Evolutionary conservation across 2,113 vertebrate species (phyloP), one percentile per base, ranked within the genome.

Genomic region (Phaethon lepturus): DNA sequence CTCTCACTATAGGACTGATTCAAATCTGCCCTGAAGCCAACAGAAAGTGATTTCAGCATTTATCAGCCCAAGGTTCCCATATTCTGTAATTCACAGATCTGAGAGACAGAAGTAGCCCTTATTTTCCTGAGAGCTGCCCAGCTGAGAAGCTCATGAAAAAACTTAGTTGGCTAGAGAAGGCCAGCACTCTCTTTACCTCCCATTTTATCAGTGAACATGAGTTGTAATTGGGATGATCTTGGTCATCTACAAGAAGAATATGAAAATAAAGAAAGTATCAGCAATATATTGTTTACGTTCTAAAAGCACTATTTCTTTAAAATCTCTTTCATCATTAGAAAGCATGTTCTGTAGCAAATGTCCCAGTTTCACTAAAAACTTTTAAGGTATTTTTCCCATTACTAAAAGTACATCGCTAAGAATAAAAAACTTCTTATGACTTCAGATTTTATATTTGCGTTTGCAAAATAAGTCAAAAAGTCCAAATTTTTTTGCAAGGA

Each of bases 21-120:
- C 86, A 81, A 17, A 78, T 50, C 71, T 76, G n/a, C 42, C 75
- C 42, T 44, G 47, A 92, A 55, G 38, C 38, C 55, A 92, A 8
- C 0, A 1, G 71, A 75, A 82, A 83, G 67, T 3, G 38, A 83
- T 63, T 92, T 73, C 78, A 88, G 63, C 6, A 2, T 56, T 85
- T 77, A 92, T 76, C 78, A 69, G n/a, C 42, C 66, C 58, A 31
- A 74, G 35, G 29, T 12, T 85, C 42, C 66, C 86, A 28, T 29
- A 64, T 86, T 76, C 92, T 96, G 44, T 52, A 69, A 86, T 72
- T 90, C 88, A 91, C 92, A 88, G 91, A 94, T 76, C 91, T n/a
- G 86, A 95, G 59, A 53, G 38, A 67, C 85, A 84, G 45, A 59
- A 94, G 76, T 0, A 17, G 60, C 10, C 0, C 40, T 76, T 13